phyloP scores from a whole-genome alignment of 1,140 invertebrate genomes.

The Ostrea edulis region DNA sequence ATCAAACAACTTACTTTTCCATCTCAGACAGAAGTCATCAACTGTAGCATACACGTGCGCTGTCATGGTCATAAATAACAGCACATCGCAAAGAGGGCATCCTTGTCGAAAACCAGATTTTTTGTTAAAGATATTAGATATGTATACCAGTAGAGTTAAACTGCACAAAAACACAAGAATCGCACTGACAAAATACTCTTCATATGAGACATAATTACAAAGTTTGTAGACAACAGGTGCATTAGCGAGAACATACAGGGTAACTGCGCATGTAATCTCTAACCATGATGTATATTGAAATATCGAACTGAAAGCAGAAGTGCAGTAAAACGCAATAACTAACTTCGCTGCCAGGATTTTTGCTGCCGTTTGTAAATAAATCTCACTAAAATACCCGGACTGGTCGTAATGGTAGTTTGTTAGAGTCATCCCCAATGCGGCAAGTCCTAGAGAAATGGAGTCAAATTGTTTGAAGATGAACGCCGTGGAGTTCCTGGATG shows the following conservation, averaged over 20 bases:
- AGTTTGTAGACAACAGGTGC: neutral
- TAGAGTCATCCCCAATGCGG: neutral
- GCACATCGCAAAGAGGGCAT: neutral
- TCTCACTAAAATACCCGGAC: neutral
- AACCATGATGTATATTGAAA: neutral
- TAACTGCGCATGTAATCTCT: neutral
- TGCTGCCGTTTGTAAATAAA: neutral
- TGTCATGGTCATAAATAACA: neutral
- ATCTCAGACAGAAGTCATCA: neutral
- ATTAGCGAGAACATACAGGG: neutral
- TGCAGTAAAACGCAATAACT: neutral
- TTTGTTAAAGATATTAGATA: neutral
- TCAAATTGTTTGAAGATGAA: neutral
- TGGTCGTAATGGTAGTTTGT: conserved; percentile 10
- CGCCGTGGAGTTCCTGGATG: neutral
- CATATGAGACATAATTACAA: neutral
- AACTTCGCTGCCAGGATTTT: neutral
- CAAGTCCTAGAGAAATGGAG: neutral
- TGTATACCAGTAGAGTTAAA: neutral
- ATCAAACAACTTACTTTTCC: neutral
- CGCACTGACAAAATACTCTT: neutral
- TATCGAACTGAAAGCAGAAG: neutral
- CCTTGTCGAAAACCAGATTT: neutral
- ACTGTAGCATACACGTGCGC: neutral
- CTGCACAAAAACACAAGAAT: neutral